phyloP scores from a whole-genome alignment of 2,797 vertebrate species.

The Anguilla anguilla region DNA sequence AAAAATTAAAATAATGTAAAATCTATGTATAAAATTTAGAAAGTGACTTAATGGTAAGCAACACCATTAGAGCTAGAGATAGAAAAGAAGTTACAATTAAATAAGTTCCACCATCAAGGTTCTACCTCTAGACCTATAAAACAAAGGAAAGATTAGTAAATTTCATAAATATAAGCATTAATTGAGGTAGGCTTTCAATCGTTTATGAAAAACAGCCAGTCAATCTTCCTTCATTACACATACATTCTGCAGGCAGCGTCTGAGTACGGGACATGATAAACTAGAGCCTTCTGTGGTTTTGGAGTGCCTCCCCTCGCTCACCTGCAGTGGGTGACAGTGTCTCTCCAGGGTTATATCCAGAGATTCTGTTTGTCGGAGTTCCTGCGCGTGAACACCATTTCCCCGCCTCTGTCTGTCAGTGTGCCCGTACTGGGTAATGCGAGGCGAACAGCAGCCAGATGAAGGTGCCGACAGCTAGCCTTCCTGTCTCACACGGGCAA shows the following conservation, averaged over 20 bases:
- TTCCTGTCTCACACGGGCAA: neutral
- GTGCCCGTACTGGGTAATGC: neutral
- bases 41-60: neutral
- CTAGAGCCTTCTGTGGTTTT: neutral
- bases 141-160: neutral
- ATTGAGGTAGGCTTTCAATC: neutral
- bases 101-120: neutral
- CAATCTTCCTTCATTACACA: no score
- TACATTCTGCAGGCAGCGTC: no score
- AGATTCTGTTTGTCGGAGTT: neutral
- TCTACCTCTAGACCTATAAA: neutral
- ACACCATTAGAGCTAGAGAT: neutral
- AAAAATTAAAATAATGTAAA: no score
- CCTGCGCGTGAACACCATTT: neutral
- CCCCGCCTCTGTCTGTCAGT: neutral
- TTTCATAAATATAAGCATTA: neutral
- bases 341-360: neutral
- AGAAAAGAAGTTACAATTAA: neutral
- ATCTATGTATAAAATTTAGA: no score
- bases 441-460: neutral
- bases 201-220: no score
- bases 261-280: neutral
- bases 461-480: slow-evolving; percentile 11
- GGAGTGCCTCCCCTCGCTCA: neutral
- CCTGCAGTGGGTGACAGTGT: neutral